Percentiles rank a stretch among this genome's conserved stretches.
phyloP scores from a whole-genome alignment of 2,888 invertebrate genomes.

The Polyploca ridens region DNA sequence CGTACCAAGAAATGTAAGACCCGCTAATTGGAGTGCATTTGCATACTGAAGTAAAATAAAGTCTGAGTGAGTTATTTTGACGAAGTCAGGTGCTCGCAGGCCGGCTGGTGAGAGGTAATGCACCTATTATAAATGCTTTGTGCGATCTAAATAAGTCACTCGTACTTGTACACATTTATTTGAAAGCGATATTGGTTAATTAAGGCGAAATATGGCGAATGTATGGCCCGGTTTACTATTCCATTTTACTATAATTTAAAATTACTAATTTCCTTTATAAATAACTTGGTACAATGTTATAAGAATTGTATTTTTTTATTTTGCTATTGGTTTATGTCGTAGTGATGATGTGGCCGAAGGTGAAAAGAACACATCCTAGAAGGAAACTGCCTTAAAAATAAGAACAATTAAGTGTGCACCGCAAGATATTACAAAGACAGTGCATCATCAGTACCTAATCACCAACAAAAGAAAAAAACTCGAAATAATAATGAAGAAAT shows the following conservation, averaged over 20 bases:
- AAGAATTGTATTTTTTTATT: too few relatives aligned
- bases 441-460: neutral
- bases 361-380: too few relatives aligned
- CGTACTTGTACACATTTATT: neutral
- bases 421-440: too few relatives aligned
- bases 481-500: constrained; percentile 13
- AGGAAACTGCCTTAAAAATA: too few relatives aligned
- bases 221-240: too few relatives aligned
- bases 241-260: too few relatives aligned
- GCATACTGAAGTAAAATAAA: constrained; percentile 78
- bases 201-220: too few relatives aligned
- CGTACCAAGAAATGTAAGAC: constrained; percentile 72
- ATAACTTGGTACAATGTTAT: too few relatives aligned
- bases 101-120: constrained; percentile 44
- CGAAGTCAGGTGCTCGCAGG: constrained; percentile 62
- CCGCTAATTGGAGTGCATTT: constrained; percentile 81
- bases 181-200: neutral
- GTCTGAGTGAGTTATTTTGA: constrained; percentile 74
- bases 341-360: too few relatives aligned
- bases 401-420: too few relatives aligned
- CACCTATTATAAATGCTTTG: constrained; percentile 18
- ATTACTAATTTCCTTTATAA: too few relatives aligned
- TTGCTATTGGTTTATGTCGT: too few relatives aligned
- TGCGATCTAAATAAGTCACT: constrained; percentile 1
- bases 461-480: neutral